phyloP scores from a whole-genome alignment of 2,113 vertebrate genomes.

The Empidonax alnorum region DNA sequence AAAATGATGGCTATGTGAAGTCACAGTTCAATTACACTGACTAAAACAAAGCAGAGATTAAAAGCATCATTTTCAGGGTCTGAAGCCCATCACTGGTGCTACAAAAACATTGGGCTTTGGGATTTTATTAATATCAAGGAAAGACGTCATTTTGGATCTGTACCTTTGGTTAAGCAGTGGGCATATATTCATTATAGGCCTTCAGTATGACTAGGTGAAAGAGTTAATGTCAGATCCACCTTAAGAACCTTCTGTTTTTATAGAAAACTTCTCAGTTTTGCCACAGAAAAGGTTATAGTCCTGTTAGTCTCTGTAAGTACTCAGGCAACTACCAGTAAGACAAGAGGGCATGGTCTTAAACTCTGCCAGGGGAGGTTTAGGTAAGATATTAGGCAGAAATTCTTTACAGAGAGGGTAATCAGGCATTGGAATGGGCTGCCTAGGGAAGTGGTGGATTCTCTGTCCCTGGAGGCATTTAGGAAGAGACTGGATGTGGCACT shows the following conservation, averaged over 20 bases:
- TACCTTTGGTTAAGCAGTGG: not conserved
- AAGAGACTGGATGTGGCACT: too few relatives aligned
- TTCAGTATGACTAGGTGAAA: not conserved
- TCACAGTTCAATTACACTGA: not conserved
- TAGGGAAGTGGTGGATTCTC: too few relatives aligned
- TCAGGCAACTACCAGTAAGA: too few relatives aligned
- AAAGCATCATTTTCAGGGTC: not conserved
- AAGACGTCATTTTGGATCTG: not conserved
- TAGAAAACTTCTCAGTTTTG: not conserved
- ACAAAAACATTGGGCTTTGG: not conserved
- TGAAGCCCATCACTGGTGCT: not conserved
- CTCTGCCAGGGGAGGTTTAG: too few relatives aligned
- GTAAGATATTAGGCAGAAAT: too few relatives aligned
- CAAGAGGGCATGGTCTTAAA: too few relatives aligned
- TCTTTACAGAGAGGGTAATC: too few relatives aligned
- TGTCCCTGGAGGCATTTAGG: too few relatives aligned
- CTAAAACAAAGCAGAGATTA: not conserved
- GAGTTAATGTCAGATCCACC: not conserved
- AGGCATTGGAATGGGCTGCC: too few relatives aligned
- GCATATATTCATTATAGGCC: not conserved
- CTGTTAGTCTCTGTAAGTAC: not conserved
- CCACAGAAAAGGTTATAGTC: not conserved
- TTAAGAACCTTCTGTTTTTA: not conserved
- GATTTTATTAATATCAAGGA: not conserved
- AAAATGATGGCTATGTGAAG: not conserved